A percentile compares a stretch with the other conserved stretches of the same genome.
Conservation (phyloP, 1,140 invertebrate genomes). For the Steinernema feltiae region DNA sequence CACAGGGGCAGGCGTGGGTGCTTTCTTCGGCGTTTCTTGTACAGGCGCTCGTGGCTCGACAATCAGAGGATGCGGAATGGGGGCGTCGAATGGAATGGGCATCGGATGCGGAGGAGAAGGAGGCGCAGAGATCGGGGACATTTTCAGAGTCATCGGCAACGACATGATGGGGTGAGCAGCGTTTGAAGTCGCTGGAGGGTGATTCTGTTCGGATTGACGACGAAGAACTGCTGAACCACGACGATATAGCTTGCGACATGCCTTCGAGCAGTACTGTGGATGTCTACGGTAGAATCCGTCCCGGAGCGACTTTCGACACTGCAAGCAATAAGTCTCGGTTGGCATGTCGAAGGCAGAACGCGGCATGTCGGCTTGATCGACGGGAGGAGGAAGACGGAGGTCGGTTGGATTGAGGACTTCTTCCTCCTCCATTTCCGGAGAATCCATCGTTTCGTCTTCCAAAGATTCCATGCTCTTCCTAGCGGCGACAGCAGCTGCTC, state of each 20-base stretch:
- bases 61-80: no score
- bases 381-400: background rate
- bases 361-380: background rate
- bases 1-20: no score
- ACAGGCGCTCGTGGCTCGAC: no score
- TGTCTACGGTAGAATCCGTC: background rate
- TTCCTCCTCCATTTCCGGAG: background rate
- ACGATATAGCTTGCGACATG: background rate
- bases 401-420: background rate
- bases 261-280: background rate
- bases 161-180: background rate
- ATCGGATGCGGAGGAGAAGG: background rate
- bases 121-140: background rate
- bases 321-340: background rate
- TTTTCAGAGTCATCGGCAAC: background rate
- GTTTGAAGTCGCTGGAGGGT: background rate
- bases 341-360: constrained; percentile 1
- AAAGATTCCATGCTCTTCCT: background rate
- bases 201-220: background rate
- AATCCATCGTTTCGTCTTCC: background rate
- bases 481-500: background rate
- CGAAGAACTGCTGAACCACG: background rate
- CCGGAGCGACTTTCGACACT: background rate
- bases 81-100: no score
- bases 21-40: background rate